phyloP scores from a whole-genome alignment of 2,888 invertebrate genomes.

The Bruchidius siliquastri region DNA sequence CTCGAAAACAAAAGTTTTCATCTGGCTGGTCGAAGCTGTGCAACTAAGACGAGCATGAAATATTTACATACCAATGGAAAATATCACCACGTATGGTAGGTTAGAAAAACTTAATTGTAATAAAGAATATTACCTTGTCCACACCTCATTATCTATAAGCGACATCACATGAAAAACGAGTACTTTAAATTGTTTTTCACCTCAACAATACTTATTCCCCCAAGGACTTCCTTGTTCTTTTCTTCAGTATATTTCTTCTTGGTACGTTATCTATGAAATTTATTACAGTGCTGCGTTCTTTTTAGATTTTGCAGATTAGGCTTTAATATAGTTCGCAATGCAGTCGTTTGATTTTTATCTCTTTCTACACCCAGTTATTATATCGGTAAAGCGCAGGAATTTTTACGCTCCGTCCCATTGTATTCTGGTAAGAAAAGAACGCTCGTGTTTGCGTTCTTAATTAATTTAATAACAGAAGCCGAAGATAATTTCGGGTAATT shows the following conservation, averaged over 20 bases:
- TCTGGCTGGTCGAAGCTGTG: too few species aligned
- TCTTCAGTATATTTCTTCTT: neutral
- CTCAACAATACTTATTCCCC: neutral
- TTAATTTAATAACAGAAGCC: neutral
- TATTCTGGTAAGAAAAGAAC: neutral
- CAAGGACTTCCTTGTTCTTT: neutral
- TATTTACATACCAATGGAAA: too few species aligned
- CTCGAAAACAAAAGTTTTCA: too few species aligned
- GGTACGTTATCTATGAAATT: neutral
- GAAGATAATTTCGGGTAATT: neutral
- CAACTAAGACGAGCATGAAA: too few species aligned
- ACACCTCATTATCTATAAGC: neutral
- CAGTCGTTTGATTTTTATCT: neutral
- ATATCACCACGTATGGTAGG: too few species aligned
- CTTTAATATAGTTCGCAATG: neutral
- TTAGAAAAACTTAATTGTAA: neutral
- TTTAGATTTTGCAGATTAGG: neutral
- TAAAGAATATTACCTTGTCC: neutral
- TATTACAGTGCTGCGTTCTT: neutral
- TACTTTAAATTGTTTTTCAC: neutral
- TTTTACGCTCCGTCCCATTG: neutral
- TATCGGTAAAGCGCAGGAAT: neutral
- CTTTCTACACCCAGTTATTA: neutral
- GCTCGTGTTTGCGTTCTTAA: neutral
- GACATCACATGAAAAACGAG: neutral